phyloP scores from a whole-genome alignment of 2,797 vertebrate species.

The Numenius phaeopus region DNA sequence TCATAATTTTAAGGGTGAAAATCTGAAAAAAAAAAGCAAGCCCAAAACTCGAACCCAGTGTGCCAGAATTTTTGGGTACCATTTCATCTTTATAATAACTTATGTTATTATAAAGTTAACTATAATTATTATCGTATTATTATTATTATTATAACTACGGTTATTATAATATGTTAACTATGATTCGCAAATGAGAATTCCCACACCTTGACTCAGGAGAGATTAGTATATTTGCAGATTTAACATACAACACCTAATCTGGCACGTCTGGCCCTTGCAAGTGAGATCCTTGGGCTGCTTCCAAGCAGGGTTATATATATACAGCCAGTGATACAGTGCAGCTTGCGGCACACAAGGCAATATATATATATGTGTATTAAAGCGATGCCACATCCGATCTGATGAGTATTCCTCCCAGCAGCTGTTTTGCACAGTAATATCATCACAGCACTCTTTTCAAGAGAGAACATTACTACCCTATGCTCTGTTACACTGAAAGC shows the following conservation, averaged over 20 bases:
- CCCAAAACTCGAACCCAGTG: rapidly evolving
- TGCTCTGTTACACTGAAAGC: not conserved
- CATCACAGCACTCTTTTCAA: not conserved
- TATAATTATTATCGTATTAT: too few species aligned
- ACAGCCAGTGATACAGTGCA: not conserved
- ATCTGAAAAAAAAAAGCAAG: not conserved
- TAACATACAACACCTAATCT: not conserved
- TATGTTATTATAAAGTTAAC: not conserved
- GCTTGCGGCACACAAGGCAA: not conserved
- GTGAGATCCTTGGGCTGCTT: not conserved
- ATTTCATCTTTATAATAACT: not conserved
- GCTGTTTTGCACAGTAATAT: not conserved
- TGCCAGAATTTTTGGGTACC: not conserved
- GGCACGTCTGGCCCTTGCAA: not conserved
- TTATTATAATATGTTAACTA: not conserved
- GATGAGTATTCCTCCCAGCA: not conserved
- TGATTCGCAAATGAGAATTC: not conserved
- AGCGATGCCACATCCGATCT: not conserved
- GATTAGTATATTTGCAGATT: not conserved
- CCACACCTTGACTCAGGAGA: not conserved
- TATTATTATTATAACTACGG: too few species aligned
- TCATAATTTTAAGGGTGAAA: not conserved
- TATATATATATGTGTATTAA: not conserved
- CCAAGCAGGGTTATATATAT: not conserved
- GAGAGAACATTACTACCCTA: not conserved